These are phyloP conservation scores for Galagoides demidoff DNA, from an alignment of 2,797 vertebrate species.

Conservation along the genomic window DNA sequence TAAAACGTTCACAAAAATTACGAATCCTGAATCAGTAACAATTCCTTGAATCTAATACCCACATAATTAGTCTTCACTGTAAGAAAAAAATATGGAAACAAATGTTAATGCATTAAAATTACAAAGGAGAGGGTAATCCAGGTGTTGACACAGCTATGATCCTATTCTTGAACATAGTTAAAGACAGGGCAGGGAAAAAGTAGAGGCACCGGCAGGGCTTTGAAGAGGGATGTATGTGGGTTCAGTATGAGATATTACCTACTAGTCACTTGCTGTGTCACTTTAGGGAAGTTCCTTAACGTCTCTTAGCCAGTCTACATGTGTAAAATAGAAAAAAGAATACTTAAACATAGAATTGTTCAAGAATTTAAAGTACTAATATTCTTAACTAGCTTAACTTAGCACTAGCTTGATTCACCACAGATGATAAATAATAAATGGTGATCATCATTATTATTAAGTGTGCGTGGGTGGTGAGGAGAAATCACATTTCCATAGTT, in stretches of 20 bases:
- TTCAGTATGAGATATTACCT: not conserved
- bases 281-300: not conserved
- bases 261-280: not conserved
- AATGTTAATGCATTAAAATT: not conserved
- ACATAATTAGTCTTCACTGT: not conserved
- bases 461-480: not conserved
- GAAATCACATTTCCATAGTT: not conserved
- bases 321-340: constrained; percentile 12
- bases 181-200: not conserved
- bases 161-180: not conserved
- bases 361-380: not conserved
- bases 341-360: not conserved
- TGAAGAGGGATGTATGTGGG: not conserved
- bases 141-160: not conserved
- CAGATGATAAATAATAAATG: not conserved
- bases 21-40: not conserved
- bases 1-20: not conserved
- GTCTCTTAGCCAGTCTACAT: not conserved
- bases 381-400: not conserved
- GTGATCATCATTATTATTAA: not conserved
- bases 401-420: not conserved
- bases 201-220: not conserved
- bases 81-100: not conserved
- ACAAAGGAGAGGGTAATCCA: not conserved
- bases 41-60: not conserved